Conservation (phyloP, 2,888 invertebrate species). For the Gasteruption jaculator region DNA sequence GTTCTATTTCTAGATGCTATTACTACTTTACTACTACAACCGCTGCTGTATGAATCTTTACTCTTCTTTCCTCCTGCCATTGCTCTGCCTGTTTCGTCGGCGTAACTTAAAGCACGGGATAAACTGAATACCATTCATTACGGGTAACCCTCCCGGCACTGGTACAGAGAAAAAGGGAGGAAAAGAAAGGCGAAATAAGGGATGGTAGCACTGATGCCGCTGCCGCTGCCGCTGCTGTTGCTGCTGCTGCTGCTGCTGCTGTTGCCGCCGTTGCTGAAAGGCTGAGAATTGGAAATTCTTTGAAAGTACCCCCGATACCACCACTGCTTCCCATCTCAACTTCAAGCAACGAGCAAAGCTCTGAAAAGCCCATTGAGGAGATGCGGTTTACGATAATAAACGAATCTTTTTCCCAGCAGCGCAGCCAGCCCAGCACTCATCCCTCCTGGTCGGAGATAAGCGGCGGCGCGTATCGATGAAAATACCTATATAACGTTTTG, state of each 20-base stretch:
- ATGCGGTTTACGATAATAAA: constrained; percentile 35
- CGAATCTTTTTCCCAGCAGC: too few species aligned
- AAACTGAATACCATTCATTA: constrained; percentile 46
- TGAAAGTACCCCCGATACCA: constrained; percentile 23
- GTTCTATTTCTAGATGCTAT: too few species aligned
- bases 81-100: constrained; percentile 14
- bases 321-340: constrained; percentile 7
- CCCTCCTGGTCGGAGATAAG: constrained; percentile 18
- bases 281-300: constrained; percentile 41
- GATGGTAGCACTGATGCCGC: too few species aligned
- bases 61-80: too few species aligned
- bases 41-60: background rate
- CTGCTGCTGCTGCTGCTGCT: background rate
- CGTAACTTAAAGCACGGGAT: constrained; percentile 37
- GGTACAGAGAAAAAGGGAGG: too few species aligned
- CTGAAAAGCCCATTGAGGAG: constrained; percentile 32
- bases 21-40: constrained; percentile 32
- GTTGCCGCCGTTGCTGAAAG: constrained; percentile 29
- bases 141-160: constrained; percentile 20
- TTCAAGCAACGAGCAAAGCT: constrained; percentile 17
- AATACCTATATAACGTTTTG: too few species aligned
- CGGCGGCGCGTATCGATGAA: constrained; percentile 25
- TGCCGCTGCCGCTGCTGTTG: background rate
- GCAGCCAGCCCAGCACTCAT: too few species aligned
- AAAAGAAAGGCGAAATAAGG: background rate